phyloP scores from a whole-genome alignment of 2,888 invertebrate genomes.

The Heteropelma amictum region DNA sequence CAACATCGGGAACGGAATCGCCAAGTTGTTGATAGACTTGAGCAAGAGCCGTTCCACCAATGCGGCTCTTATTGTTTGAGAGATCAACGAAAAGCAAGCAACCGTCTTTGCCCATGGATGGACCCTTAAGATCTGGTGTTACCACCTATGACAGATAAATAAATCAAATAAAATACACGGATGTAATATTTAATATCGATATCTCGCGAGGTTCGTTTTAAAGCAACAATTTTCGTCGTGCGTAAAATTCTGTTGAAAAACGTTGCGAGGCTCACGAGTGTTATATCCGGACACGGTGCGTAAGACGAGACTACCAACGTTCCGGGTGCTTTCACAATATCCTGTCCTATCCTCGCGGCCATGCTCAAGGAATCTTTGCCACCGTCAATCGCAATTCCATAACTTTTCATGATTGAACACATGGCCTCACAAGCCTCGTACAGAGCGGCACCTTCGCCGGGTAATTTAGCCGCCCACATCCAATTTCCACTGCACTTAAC shows the following conservation, averaged over 20 bases:
- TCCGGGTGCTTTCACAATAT: slow-evolving; percentile 88
- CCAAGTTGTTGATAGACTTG: slow-evolving; percentile 94
- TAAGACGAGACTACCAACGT: slow-evolving; percentile 97
- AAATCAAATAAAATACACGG: neutral
- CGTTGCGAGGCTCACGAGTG: slow-evolving; percentile 77
- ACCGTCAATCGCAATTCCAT: slow-evolving; percentile 96
- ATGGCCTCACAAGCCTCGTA: slow-evolving; percentile 93
- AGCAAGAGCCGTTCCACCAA: slow-evolving; percentile 95
- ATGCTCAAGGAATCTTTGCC: slow-evolving; percentile 98
- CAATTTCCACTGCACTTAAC: slow-evolving; percentile 99
- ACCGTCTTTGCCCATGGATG: slow-evolving; percentile 81
- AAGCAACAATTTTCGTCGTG: neutral
- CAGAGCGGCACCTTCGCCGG: slow-evolving; percentile 93
- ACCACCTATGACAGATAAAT: slow-evolving; percentile 79
- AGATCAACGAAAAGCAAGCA: slow-evolving; percentile 89
- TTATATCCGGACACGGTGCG: slow-evolving; percentile 95
- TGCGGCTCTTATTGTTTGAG: slow-evolving; percentile 85
- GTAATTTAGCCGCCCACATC: slow-evolving; percentile 99
- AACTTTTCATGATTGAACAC: slow-evolving; percentile 88
- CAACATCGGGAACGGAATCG: slow-evolving; percentile 88
- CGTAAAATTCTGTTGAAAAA: neutral
- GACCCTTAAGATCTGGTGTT: slow-evolving; percentile 93
- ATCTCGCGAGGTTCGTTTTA: no score
- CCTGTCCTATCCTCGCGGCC: slow-evolving; percentile 90
- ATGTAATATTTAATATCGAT: neutral